phyloP scores from a whole-genome alignment of 2,888 invertebrate genomes.

The Diaprepes abbreviatus region DNA sequence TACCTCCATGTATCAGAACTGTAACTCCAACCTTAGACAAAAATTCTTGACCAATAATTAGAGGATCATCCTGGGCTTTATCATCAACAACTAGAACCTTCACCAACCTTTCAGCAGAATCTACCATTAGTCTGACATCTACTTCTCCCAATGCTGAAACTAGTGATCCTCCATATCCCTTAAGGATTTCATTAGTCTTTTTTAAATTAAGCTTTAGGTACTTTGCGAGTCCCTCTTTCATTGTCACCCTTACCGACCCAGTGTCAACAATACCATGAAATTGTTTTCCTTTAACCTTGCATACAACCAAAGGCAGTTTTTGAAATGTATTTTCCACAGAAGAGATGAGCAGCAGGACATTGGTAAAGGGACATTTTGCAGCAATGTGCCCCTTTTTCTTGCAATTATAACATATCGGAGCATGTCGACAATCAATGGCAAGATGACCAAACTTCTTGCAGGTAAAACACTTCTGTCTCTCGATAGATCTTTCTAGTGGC shows the following conservation, averaged over 20 bases:
- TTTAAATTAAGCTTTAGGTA: conserved; percentile 8
- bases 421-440: conserved; percentile 51
- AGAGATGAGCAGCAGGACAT: not conserved
- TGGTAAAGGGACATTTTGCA: conserved; percentile 47
- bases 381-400: conserved; percentile 53
- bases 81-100: conserved; percentile 32
- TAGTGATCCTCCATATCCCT: conserved; percentile 37
- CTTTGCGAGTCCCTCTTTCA: conserved; percentile 15
- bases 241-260: conserved; percentile 29
- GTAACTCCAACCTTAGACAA: not conserved
- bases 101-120: conserved; percentile 12
- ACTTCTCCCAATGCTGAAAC: conserved; percentile 24
- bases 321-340: not conserved
- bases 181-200: conserved; percentile 9
- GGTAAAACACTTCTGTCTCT: conserved; percentile 48
- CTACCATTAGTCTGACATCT: conserved; percentile 14
- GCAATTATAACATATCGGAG: conserved; percentile 54
- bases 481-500: not conserved
- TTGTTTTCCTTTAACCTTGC: conserved; percentile 27
- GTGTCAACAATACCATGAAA: conserved; percentile 27
- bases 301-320: conserved; percentile 5
- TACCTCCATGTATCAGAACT: not conserved
- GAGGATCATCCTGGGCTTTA: conserved; percentile 7
- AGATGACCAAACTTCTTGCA: conserved; percentile 54
- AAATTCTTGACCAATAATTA: conserved; percentile 40